Base-by-base conservation (phyloP, 1,140 invertebrate genomes). In the Lasaia peninsularis region DNA sequence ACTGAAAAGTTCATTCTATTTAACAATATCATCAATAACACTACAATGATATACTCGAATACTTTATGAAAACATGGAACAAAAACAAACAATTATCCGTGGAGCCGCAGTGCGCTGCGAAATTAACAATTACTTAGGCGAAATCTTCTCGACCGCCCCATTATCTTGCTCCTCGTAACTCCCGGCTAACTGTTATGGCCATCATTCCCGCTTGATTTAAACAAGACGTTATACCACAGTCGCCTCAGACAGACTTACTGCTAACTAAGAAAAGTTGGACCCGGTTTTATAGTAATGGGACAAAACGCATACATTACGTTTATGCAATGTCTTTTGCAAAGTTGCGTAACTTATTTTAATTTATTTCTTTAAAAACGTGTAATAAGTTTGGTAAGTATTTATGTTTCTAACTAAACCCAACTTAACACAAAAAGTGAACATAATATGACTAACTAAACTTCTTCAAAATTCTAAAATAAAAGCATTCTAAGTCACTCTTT, bases 141-240 rank as follows among this genome's bases (percentile, higher is more conserved):
- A 71, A 78, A 78, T 81, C 75, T 80, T 63, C 70, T 69, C 62
- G 60, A 65, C 73, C 69, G 62, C 67, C 61, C 75, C 76, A 82
- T 86, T 86, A 84, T 84, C 83, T 80, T 52, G 59, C 60, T 59
- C 72, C 54, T 72, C 75, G 78, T 86, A 84, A 86, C 80, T 86
- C 62, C 63, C 67, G 65, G 80, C 72, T 86, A 86, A 86, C 79
- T 84, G 83, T 86, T 86, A 86, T 86, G 75, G 76, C 80, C 76
- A 78, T 84, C 83, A 84, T 86, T 86, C 75, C 65, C 66, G 75
- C 72, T 78, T 86, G 83, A 86, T 86, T 86, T 86, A 86, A 84
- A 77, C 82, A 84, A 81, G 79, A 83, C 83, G 79, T 81, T 80
- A 79, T 62, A 65, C 65, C 66, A 65, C 69, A 72, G 76, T 67